Conservation (phyloP, 1,140 invertebrate species). For the Tenebrio molitor region DNA sequence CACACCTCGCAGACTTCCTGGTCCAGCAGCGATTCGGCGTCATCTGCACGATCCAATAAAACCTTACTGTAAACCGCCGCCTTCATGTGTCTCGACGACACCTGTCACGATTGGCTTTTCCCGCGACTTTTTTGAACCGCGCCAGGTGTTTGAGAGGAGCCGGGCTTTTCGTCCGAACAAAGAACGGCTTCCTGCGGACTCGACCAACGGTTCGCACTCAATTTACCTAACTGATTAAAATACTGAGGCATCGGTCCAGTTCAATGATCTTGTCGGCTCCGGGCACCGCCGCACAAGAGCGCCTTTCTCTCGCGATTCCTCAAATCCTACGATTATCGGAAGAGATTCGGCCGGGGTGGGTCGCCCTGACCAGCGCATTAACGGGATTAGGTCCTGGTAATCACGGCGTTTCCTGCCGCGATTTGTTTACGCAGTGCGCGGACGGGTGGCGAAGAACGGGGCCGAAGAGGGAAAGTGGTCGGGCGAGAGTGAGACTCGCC, state of each 20-base stretch:
- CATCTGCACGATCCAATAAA: too few relatives aligned
- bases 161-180: conserved; percentile 27
- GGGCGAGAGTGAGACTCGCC: too few relatives aligned
- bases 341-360: neutral
- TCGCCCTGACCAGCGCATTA: neutral
- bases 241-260: conserved; percentile 37
- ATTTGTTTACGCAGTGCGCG: neutral
- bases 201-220: conserved; percentile 36
- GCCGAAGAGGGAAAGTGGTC: too few relatives aligned
- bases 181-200: conserved; percentile 33
- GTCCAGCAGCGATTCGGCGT: too few relatives aligned
- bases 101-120: too few relatives aligned
- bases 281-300: conserved; percentile 5
- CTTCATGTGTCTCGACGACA: too few relatives aligned
- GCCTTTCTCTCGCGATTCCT: conserved; percentile 21
- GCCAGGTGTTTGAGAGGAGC: conserved; percentile 25
- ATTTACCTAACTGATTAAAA: conserved; percentile 41
- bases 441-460: too few relatives aligned
- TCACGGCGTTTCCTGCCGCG: neutral
- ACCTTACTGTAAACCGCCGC: too few relatives aligned
- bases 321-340: conserved; percentile 10
- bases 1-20: too few relatives aligned
- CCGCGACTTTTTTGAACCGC: neutral
- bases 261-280: conserved; percentile 34
- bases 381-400: neutral